These are phyloP conservation scores for Lepidocyrtoides sp. DNA, from an alignment of 2,888 invertebrate genomes.

Conservation along the genomic window DNA sequence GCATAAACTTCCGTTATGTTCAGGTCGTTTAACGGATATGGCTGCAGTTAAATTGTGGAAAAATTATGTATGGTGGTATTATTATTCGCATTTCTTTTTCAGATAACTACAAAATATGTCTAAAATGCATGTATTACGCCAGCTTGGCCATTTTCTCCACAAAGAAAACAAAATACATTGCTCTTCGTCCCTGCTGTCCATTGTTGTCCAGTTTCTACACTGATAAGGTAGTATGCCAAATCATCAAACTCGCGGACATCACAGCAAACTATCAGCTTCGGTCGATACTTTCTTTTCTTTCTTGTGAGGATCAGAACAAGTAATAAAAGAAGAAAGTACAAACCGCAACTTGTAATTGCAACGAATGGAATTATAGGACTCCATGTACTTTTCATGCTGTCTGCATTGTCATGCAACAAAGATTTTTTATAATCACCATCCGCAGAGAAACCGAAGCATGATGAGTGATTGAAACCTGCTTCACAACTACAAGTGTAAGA, in stretches of 20 bases:
- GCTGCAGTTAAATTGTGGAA: constrained; percentile 62
- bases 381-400: neutral
- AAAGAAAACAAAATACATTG: constrained; percentile 50
- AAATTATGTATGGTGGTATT: no score
- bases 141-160: constrained; percentile 69
- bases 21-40: constrained; percentile 62
- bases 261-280: constrained; percentile 64
- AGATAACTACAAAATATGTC: no score
- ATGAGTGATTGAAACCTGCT: constrained; percentile 50
- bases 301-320: constrained; percentile 24
- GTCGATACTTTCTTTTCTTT: constrained; percentile 19
- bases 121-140: constrained; percentile 67
- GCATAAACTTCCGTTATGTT: constrained; percentile 34
- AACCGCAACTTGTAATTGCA: constrained; percentile 38
- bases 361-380: constrained; percentile 71
- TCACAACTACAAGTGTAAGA: constrained; percentile 55
- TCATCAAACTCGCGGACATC: constrained; percentile 59
- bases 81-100: no score
- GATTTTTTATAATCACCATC: neutral
- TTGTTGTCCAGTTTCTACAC: constrained; percentile 69
- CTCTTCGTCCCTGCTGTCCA: constrained; percentile 39
- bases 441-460: constrained; percentile 14
- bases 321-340: constrained; percentile 60
- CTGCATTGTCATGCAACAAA: neutral
- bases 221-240: constrained; percentile 74